These are phyloP conservation scores for Rhagonycha lutea DNA, from an alignment of 2,888 invertebrate species.

Conservation along the genomic window DNA sequence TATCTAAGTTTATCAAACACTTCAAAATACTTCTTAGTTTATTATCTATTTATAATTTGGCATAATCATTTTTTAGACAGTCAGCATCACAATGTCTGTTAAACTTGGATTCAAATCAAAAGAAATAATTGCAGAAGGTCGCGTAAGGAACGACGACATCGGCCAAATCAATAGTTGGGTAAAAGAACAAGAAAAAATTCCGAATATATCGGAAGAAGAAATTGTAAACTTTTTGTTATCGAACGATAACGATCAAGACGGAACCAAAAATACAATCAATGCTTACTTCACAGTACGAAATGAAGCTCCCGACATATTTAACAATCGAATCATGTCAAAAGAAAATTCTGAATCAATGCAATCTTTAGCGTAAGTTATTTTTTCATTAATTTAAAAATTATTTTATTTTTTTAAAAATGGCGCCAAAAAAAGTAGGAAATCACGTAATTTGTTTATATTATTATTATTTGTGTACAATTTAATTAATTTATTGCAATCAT, in stretches of 20 bases:
- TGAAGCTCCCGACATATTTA: slow-evolving; percentile 67
- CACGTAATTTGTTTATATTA: too few species aligned
- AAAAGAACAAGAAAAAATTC: slow-evolving; percentile 35
- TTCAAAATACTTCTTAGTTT: too few species aligned
- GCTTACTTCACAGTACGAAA: slow-evolving; percentile 64
- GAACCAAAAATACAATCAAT: slow-evolving; percentile 65
- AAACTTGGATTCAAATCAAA: slow-evolving; percentile 3
- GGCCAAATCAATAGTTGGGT: slow-evolving; percentile 36
- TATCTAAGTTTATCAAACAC: too few species aligned
- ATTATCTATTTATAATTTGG: too few species aligned
- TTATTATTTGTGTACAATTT: too few species aligned
- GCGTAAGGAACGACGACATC: not conserved
- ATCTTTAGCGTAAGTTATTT: slow-evolving; percentile 55
- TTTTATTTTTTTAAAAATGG: not conserved
- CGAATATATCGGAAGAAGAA: slow-evolving; percentile 61
- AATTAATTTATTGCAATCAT: too few species aligned
- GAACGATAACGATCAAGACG: slow-evolving; percentile 64
- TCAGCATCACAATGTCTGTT: not conserved
- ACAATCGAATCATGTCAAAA: slow-evolving; percentile 45
- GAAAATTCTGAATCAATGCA: slow-evolving; percentile 54
- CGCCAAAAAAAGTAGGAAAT: too few species aligned
- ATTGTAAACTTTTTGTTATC: slow-evolving; percentile 61
- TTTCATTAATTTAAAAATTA: too few species aligned
- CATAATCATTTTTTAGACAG: too few species aligned
- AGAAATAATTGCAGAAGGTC: not conserved